Evolutionary conservation across 1,140 invertebrate genomes (phyloP).

Genomic region (Drosophila repletoides): DNA sequence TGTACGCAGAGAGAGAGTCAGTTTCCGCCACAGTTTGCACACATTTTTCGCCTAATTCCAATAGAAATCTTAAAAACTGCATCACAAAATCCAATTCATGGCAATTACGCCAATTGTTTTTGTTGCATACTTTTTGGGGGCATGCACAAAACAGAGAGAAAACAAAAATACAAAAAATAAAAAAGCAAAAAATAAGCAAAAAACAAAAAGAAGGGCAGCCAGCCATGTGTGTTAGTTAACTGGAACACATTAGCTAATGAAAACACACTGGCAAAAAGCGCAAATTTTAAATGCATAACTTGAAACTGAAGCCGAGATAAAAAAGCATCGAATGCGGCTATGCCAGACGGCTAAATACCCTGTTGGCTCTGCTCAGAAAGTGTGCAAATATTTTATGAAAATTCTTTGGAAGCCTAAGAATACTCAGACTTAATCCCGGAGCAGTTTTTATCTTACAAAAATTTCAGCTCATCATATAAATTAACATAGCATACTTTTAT

Average conservation of each 20-base stretch:
- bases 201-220: neutral
- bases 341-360: neutral
- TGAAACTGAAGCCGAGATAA: constrained; percentile 6
- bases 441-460: too few species aligned
- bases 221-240: constrained; percentile 37
- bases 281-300: constrained; percentile 26
- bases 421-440: too few species aligned
- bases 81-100: constrained; percentile 17
- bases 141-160: neutral
- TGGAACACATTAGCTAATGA: constrained; percentile 52
- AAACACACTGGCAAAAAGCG: constrained; percentile 20
- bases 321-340: neutral
- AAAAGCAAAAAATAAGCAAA: neutral
- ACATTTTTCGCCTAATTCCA: constrained; percentile 27
- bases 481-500: too few species aligned
- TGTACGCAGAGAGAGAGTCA: neutral
- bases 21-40: constrained; percentile 10
- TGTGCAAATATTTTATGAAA: too few species aligned
- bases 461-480: too few species aligned
- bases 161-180: neutral
- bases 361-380: too few species aligned
- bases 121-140: constrained; percentile 23
- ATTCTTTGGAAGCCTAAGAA: too few species aligned
- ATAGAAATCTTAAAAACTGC: constrained; percentile 35
- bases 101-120: constrained; percentile 37